Base-by-base conservation (phyloP, 2,113 vertebrate species). In the Hippocampus barbouri region DNA sequence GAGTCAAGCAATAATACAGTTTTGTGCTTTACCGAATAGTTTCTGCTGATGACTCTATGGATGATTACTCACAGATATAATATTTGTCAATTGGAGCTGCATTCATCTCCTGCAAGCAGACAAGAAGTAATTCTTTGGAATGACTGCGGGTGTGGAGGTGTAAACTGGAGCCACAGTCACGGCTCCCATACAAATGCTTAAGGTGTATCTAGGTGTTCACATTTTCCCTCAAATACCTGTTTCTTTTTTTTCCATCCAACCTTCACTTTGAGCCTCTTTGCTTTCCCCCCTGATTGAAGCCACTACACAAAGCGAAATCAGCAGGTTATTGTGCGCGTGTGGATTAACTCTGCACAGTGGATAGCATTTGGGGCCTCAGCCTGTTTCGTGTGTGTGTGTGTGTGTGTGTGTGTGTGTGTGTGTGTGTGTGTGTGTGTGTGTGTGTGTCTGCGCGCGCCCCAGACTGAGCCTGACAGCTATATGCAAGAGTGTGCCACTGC, bases 401-500 rank as follows among this genome's bases (percentile, higher is more conserved):
- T 85, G 83, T 77, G 30, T 40, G 34, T 21, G 18, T 18, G 11
- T 2, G 4, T 16, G 23, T 5, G 57, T 59, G 23, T 27, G 56
- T 27, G 23, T 6, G 56, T 16, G 15, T 60, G 78, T 84, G 75
- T 85, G 83, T 77, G 30, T 38, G 34, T 21, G 16, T 16, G 11
- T 0, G 5, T 8, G 25, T 2, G 57, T 59, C 12, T 7, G 56
- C 27, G 25, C 15, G 56, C 27, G 56, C 38, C 72, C 79, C 68
- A 81, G 81, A 86, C 77, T 80, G 69, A 79, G 70, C 57, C 76
- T 82, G 83, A 87, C 81, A 86, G 82, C 78, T 77, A 69, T 61
- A 57, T 69, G 71, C 79, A 72, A 76, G 75, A 83, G 83, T 79
- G 80, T 74, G 71, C 73, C 78, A 78, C 57, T 53, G 60, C 72